Evolutionary conservation across 2,888 invertebrate species (phyloP), one percentile per base, ranked within the genome.

Genomic region (Agrenia bidenticulata): DNA sequence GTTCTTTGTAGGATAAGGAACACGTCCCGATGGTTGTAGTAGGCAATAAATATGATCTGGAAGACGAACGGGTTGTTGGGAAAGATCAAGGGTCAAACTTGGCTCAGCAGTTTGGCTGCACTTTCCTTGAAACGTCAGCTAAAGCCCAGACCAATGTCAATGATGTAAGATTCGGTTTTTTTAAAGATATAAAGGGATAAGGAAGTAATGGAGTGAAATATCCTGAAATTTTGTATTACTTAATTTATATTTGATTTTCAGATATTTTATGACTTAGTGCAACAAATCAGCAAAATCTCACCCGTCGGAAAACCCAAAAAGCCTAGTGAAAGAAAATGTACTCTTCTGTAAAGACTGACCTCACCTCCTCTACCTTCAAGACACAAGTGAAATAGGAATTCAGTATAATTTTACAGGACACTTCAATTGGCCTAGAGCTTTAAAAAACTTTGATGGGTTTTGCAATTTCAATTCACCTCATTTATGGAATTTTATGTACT

Each of bases 111-210:
- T 99, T 97, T 85, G 94, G 92, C 86, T 98, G 97, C 87, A 94
- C 95, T 82, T 99, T 99, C 84, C 92, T 99, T 89, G 99, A 99
- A 86, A 98, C 99, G 81, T 99, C 98, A 81, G 99, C 99, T 84
- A 99, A 99, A 88, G 95, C 97, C 80, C 99, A 98, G 89, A 93
- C 98, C 84, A 98, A 97, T 86, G 98, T 99, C 82, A 90, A 92
- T 84, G 98, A 99, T 88, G 92, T 92, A 81, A 85, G 86, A 4
- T 11, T 32, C 21, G 19, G n/a, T 5, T 53, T 53, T 24, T 13
- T 21, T 53, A 21, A 23, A 19, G 13, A n/a, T 2, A 53, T 27
- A 13, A 17, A 19, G n/a, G 27, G 27, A 2, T 23, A 11, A 4
- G 2, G 4, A 21, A 17, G 13, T 39, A 32, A 11, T 56, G n/a